Evolutionary conservation across 37 sponge, comb jelly and placozoan species (phyloP).

Genomic region (Axinella damicornis): DNA sequence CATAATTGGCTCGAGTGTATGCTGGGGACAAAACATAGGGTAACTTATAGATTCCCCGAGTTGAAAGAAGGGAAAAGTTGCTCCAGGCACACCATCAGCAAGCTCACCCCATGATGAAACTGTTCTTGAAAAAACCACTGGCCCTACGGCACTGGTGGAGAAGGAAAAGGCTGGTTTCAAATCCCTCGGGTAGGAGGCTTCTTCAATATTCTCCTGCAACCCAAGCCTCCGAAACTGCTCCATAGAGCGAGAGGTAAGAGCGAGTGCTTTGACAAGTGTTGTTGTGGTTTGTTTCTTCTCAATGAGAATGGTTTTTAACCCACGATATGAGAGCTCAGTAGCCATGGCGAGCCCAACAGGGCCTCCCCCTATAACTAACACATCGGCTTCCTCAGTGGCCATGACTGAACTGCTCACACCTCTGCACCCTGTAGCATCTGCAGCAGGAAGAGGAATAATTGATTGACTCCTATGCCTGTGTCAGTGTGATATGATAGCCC

Average conservation of each 20-base stretch:
- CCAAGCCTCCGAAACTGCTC: constrained; percentile 79
- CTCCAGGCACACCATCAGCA: constrained; percentile 23
- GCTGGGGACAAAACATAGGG: constrained; percentile 69
- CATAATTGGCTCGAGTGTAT: constrained; percentile 61
- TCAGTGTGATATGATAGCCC: no score
- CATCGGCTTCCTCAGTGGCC: constrained; percentile 39
- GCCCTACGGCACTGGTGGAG: background rate
- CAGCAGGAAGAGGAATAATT: no score
- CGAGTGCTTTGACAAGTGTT: constrained; percentile 50
- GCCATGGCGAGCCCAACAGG: constrained; percentile 77
- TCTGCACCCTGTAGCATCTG: no score
- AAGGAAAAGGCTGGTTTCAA: background rate
- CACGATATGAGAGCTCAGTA: constrained; percentile 64
- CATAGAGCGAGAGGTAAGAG: constrained; percentile 61
- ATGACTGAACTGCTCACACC: background rate
- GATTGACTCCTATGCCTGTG: no score
- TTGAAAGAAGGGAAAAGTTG: constrained; percentile 22
- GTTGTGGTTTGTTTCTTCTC: constrained; percentile 63
- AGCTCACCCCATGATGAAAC: constrained; percentile 72
- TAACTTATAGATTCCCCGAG: constrained; percentile 21
- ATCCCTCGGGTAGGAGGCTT: constrained; percentile 58
- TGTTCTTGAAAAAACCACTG: constrained; percentile 1
- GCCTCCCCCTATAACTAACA: constrained; percentile 70
- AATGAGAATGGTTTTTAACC: constrained; percentile 67
- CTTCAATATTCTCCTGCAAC: constrained; percentile 46